A percentile compares a stretch with the other conserved stretches of the same genome.
Evolutionary conservation across 2,888 invertebrate species (phyloP).

Genomic region (Cheilosia variabilis): DNA sequence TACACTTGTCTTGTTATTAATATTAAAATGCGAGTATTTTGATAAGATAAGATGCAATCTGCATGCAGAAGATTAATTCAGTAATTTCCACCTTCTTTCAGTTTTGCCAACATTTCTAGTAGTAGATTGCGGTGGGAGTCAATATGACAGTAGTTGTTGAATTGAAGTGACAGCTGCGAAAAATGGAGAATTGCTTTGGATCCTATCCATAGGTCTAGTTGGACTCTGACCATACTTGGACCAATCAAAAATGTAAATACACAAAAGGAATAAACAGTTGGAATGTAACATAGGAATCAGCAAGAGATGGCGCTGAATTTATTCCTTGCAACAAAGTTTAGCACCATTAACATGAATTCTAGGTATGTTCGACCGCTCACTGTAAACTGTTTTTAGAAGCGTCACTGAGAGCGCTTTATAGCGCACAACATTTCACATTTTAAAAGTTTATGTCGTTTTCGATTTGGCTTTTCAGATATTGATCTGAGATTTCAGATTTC

Average conservation of each 20-base stretch:
- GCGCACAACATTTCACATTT: too few species aligned
- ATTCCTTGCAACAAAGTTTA: background rate
- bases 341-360: background rate
- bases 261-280: background rate
- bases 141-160: constrained; percentile 12
- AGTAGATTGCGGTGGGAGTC: background rate
- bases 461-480: too few species aligned
- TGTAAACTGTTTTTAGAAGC: too few species aligned
- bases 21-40: background rate
- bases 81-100: constrained; percentile 7
- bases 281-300: background rate
- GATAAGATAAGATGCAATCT: constrained; percentile 2
- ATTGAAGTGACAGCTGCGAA: constrained; percentile 28
- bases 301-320: constrained; percentile 18
- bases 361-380: too few species aligned
- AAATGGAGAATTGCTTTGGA: constrained; percentile 39
- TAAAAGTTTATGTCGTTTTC: too few species aligned
- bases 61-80: background rate
- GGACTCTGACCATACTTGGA: constrained; percentile 34
- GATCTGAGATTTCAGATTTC: too few species aligned
- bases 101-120: constrained; percentile 22
- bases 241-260: constrained; percentile 47
- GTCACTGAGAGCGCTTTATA: too few species aligned
- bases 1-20: background rate
- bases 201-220: background rate